Evolutionary conservation across 2,888 invertebrate genomes (phyloP), one percentile per base, ranked within the genome.

Genomic region (Scaeva pyrastri): DNA sequence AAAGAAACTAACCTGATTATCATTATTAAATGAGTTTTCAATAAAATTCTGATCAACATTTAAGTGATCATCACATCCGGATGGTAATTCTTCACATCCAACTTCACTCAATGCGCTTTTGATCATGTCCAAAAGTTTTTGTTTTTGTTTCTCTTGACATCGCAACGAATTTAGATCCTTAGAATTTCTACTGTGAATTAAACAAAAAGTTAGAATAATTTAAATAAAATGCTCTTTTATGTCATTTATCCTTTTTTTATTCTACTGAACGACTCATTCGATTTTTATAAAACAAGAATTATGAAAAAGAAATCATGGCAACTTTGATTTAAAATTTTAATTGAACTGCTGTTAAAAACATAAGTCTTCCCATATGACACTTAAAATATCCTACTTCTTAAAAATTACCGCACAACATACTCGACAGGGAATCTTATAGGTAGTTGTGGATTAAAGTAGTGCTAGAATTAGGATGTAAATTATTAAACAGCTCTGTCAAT

Each of bases 61-160:
- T 68, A 92, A 88, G 88, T 97, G 93, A 92, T 97, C 97, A 12
- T 95, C 95, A 91, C 97, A 97, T 68, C 97, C 97, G 8, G 96
- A 96, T 16, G 97, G 97, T 79, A 96, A 94, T 93, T 97, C 97
- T 92, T 97, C 97, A 91, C 97, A 97, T 75, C 97, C 97, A 36
- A 97, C 94, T 92, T 97, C 97, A 80, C 96, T 97, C 80, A 97
- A 93, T n/a, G 97, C 97, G 58, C 95, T 94, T 89, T 96, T 95
- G 88, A 97, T 97, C 91, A 97, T 95, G 90, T 97, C 97, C 4
- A 96, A 95, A 90, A 98, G 96, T 89, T 95, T 95, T 80, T 96
- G 95, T 91, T 97, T 95, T 91, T 97, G 97, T 85, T 97, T 95
- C 91, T 98, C 97, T 88, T 96, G 95, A 89, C 97, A 97, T 88